Evolutionary conservation across 2,888 invertebrate genomes (phyloP).

Genomic region (Ecdyonurus torrentis): DNA sequence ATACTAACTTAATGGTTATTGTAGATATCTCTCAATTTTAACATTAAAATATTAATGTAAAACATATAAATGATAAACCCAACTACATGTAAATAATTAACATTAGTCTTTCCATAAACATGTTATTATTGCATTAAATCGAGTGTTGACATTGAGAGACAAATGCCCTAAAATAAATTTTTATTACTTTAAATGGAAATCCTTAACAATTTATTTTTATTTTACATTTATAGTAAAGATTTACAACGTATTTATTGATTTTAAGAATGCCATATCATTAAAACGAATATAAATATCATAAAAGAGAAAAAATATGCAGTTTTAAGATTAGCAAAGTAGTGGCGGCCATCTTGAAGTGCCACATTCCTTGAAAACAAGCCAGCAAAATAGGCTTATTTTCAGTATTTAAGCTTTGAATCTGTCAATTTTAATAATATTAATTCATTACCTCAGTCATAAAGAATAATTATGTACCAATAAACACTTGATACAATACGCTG

Average conservation of each 20-base stretch:
- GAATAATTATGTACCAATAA: background rate
- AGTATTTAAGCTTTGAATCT: background rate
- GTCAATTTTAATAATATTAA: background rate
- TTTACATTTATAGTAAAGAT: background rate
- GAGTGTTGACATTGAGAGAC: background rate
- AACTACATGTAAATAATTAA: too few species aligned
- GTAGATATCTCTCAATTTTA: too few species aligned
- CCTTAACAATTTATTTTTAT: background rate
- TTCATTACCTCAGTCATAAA: background rate
- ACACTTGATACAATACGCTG: background rate
- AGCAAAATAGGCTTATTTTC: background rate
- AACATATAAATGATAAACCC: too few species aligned
- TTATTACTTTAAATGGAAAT: background rate
- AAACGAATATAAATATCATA: background rate
- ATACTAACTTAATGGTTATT: too few species aligned
- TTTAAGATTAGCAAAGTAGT: background rate
- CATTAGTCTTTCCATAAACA: too few species aligned
- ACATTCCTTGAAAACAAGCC: slow-evolving; percentile 33
- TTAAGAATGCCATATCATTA: background rate
- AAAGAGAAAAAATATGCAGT: background rate
- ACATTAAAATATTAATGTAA: too few species aligned
- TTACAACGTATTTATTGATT: background rate
- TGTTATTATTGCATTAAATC: too few species aligned
- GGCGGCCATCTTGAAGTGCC: slow-evolving; percentile 55
- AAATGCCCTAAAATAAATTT: background rate